Conservation (phyloP, 2,113 vertebrate genomes). For the Phoenicopterus ruber region DNA sequence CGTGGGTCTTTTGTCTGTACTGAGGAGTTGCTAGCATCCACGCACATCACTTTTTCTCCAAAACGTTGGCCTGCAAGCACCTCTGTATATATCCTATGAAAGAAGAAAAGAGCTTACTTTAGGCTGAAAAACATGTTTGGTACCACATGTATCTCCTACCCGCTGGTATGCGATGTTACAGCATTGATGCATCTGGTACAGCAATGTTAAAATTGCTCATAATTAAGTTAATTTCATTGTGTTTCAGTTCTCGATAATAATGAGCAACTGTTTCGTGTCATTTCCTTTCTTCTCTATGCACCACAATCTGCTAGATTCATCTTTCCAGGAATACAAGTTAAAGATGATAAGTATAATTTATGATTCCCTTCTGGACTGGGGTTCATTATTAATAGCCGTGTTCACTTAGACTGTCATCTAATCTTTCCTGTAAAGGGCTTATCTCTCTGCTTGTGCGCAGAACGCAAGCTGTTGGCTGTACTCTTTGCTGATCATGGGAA, state of each 20-base stretch:
- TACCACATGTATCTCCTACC: not conserved
- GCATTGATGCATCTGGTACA: not conserved
- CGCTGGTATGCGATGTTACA: not conserved
- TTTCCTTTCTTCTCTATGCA: not conserved
- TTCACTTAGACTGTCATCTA: not conserved
- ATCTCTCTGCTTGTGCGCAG: not conserved
- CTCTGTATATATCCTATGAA: not conserved
- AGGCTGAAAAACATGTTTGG: not conserved
- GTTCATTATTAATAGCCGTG: slow-evolving; percentile 13
- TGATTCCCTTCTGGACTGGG: not conserved
- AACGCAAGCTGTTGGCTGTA: not conserved
- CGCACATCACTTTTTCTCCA: not conserved
- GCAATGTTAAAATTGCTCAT: not conserved
- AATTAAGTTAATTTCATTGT: not conserved
- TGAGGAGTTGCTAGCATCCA: not conserved
- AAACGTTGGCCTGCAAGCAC: not conserved
- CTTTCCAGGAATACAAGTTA: not conserved
- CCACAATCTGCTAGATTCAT: not conserved
- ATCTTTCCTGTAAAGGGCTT: not conserved
- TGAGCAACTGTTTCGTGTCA: not conserved
- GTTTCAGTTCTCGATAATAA: not conserved
- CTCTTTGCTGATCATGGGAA: not conserved
- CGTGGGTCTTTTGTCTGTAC: not conserved
- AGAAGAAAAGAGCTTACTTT: not conserved
- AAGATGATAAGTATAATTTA: slow-evolving; percentile 17